Conservation (phyloP, 2,888 invertebrate genomes). For the Cephus pulcher region DNA sequence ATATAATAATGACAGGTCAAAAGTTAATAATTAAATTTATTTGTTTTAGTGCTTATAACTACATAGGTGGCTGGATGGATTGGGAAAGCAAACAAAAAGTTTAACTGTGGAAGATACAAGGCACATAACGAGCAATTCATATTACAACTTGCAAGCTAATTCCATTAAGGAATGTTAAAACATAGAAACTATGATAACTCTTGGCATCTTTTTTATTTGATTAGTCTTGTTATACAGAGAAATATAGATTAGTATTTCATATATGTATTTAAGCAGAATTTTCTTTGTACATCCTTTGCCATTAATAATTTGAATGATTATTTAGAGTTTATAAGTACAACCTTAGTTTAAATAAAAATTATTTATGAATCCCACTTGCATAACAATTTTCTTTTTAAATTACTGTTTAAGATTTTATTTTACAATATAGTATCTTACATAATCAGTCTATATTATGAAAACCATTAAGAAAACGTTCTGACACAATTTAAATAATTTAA, state of each 20-base stretch:
- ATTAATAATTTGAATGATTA: neutral
- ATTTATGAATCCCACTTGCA: neutral
- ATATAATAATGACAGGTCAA: neutral
- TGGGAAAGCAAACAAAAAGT: constrained; percentile 66
- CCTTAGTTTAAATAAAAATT: neutral
- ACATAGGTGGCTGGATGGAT: constrained; percentile 72
- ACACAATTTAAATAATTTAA: constrained; percentile 17
- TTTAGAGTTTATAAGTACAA: too few species aligned
- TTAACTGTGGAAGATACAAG: neutral
- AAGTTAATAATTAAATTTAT: neutral
- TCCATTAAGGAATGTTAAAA: too few species aligned
- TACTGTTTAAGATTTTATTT: neutral
- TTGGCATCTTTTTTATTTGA: neutral
- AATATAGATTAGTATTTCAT: constrained; percentile 1
- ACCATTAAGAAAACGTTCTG: neutral
- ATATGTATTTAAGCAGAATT: neutral
- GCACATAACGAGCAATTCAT: too few species aligned
- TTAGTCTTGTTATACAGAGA: constrained; percentile 7
- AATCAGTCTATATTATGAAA: neutral
- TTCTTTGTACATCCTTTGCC: neutral
- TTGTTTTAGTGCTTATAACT: constrained; percentile 70
- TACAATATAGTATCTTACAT: neutral
- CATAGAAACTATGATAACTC: neutral
- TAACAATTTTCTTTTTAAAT: neutral
- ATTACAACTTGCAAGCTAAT: too few species aligned